Evolutionary conservation across 2,888 invertebrate species (phyloP).

Genomic region (Linyphia triangularis): DNA sequence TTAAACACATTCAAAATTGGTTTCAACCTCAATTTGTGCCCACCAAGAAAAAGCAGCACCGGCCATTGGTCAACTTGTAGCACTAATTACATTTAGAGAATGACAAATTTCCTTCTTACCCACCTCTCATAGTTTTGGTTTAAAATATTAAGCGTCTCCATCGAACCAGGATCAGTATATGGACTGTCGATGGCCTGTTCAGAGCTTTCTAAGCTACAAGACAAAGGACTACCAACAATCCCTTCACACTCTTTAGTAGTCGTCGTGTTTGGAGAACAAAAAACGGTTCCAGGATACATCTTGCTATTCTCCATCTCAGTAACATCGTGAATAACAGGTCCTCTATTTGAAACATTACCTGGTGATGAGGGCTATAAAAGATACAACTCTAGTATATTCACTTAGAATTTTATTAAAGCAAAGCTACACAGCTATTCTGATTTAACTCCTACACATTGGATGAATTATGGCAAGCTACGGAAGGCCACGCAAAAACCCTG

Average conservation of each 20-base stretch:
- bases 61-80: constrained; percentile 48
- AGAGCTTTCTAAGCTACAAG: constrained; percentile 73
- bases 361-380: constrained; percentile 72
- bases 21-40: neutral
- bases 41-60: neutral
- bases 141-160: constrained; percentile 73
- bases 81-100: constrained; percentile 63
- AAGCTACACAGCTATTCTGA: constrained; percentile 60
- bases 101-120: constrained; percentile 74
- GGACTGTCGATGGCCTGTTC: constrained; percentile 66
- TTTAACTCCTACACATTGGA: constrained; percentile 63
- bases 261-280: constrained; percentile 64
- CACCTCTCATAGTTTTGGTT: constrained; percentile 75
- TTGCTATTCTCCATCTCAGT: constrained; percentile 77
- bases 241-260: constrained; percentile 62
- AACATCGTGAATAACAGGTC: constrained; percentile 79
- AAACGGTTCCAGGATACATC: constrained; percentile 69
- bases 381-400: constrained; percentile 73
- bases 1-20: neutral
- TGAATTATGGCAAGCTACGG: constrained; percentile 36
- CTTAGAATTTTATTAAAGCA: constrained; percentile 65
- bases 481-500: constrained; percentile 11
- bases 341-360: constrained; percentile 76
- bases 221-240: constrained; percentile 71
- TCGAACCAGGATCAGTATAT: constrained; percentile 60